These are phyloP conservation scores for Cuculus canorus DNA, from an alignment of 2,797 vertebrate genomes.

Conservation along the genomic window DNA sequence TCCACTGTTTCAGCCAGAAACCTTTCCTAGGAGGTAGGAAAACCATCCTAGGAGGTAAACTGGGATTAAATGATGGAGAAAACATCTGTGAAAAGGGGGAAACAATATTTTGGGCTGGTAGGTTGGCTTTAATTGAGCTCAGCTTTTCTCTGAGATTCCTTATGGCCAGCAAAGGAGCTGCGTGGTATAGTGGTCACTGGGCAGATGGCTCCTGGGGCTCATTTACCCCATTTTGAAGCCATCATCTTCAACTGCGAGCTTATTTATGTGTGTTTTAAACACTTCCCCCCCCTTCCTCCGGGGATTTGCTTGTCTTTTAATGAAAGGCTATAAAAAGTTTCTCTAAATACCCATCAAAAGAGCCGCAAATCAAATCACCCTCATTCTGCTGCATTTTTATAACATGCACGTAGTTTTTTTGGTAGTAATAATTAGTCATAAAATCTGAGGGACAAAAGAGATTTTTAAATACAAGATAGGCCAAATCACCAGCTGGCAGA, in stretches of 20 bases:
- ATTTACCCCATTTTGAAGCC: neutral
- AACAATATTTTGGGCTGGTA: neutral
- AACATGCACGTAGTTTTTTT: accelerated
- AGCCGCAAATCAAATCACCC: neutral
- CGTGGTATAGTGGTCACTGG: accelerated
- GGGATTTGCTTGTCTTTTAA: neutral
- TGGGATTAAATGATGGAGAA: neutral
- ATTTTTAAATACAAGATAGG: neutral
- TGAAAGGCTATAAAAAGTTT: neutral
- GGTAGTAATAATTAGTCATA: neutral
- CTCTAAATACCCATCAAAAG: neutral
- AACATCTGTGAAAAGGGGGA: neutral
- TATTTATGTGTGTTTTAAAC: neutral
- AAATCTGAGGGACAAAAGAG: neutral
- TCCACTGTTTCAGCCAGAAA: too few relatives aligned
- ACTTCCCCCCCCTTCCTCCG: neutral
- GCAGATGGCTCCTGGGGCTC: neutral
- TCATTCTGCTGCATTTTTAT: neutral
- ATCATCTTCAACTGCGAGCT: neutral
- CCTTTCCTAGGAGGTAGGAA: too few relatives aligned
- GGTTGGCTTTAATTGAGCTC: neutral
- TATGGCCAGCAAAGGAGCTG: neutral
- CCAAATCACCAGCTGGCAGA: neutral
- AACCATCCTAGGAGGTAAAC: neutral
- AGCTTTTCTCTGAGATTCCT: neutral